Evolutionary conservation across 2,888 invertebrate species (phyloP).

Genomic region (Sesia bembeciformis): DNA sequence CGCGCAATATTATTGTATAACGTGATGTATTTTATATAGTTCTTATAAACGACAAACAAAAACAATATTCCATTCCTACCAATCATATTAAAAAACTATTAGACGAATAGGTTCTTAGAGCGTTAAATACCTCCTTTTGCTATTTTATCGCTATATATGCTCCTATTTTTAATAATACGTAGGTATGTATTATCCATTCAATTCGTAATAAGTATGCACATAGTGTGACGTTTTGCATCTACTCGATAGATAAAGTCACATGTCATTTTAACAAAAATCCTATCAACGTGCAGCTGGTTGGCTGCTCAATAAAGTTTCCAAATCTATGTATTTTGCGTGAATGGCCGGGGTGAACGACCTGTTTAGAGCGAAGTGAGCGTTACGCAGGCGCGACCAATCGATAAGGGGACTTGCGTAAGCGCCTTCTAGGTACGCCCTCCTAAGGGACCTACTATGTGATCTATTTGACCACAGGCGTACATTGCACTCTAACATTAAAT

Average conservation of each 20-base stretch:
- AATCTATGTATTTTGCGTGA: constrained; percentile 46
- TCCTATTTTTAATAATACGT: no score
- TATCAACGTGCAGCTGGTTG: constrained; percentile 37
- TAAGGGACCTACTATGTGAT: constrained; percentile 32
- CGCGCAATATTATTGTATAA: constrained; percentile 11
- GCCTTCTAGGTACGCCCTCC: constrained; percentile 40
- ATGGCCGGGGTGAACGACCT: constrained; percentile 55
- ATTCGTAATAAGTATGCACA: no score
- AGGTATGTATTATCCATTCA: no score
- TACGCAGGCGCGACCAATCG: constrained; percentile 54
- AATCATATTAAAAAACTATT: no score
- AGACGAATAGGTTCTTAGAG: no score
- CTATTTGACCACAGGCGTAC: not conserved
- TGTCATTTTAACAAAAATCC: not conserved
- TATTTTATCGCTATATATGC: no score
- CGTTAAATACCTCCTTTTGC: no score
- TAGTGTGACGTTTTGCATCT: no score
- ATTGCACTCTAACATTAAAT: not conserved
- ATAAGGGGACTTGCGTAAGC: constrained; percentile 59
- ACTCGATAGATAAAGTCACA: not conserved
- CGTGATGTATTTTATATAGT: not conserved
- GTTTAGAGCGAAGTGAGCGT: constrained; percentile 48
- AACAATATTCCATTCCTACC: no score
- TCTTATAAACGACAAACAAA: no score
- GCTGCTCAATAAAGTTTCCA: constrained; percentile 34